These are phyloP conservation scores for Operophtera brumata DNA, from an alignment of 2,888 invertebrate genomes.

Conservation along the genomic window DNA sequence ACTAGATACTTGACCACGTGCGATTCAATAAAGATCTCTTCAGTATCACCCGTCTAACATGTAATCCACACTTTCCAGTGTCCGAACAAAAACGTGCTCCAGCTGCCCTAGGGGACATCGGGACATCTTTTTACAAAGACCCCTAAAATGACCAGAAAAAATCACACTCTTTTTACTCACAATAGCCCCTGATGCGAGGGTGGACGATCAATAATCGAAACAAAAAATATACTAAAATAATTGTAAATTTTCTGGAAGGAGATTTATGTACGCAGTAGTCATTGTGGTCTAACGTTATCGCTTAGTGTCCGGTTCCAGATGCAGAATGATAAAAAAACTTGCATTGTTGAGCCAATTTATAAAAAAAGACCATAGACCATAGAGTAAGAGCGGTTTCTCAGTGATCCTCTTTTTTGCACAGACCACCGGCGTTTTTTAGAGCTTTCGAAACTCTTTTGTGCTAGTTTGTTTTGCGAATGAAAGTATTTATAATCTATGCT, in stretches of 20 bases:
- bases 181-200: conserved; percentile 72
- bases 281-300: conserved; percentile 66
- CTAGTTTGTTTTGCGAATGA: conserved; percentile 7
- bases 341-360: conserved; percentile 49
- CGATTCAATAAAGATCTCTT: conserved; percentile 13
- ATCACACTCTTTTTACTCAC: conserved; percentile 65
- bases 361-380: conserved; percentile 28
- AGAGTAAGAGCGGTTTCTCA: conserved; percentile 31
- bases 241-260: conserved; percentile 71
- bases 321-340: conserved; percentile 46
- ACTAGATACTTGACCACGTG: conserved; percentile 19
- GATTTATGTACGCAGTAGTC: conserved; percentile 75
- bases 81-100: conserved; percentile 42
- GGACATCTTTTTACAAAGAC: conserved; percentile 73
- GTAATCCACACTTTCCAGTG: conserved; percentile 57
- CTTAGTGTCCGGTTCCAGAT: conserved; percentile 75
- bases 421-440: conserved; percentile 23
- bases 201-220: conserved; percentile 72
- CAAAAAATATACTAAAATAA: conserved; percentile 71
- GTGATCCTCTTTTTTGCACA: conserved; percentile 22
- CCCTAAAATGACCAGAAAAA: conserved; percentile 76
- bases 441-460: conserved; percentile 28
- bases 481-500: too few relatives aligned
- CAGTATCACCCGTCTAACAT: conserved; percentile 20
- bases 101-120: conserved; percentile 73